Base-by-base conservation (phyloP, 2,888 invertebrate genomes). In the Cotesia congregata region DNA sequence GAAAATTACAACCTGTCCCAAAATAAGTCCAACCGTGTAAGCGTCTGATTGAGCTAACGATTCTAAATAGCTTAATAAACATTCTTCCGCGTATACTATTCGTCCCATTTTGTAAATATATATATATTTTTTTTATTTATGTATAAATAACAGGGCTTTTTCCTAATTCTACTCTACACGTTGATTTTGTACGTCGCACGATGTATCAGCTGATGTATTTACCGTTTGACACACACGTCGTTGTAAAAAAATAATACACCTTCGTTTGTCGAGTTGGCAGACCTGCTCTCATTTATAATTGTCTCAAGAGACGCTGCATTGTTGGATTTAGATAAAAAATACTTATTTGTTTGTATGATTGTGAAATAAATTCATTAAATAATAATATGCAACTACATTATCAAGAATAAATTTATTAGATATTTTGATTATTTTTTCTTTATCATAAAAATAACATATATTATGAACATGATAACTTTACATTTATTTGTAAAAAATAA, bases 11-110 rank as follows among this genome's bases (percentile, higher is more conserved):
- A 95, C 96, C 93, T 96, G 95, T 80, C 96, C 95, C 82, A 96
- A 91, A 85, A 96, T 94, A 85, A 96, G 91, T 80, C 96, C 96
- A 79, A 94, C 92, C 62, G 92, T 93, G 86, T 93, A 93, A 82
- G 90, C 91, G 86, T 93, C 92, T 80, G 93, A 90, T 77, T 92
- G 91, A 9, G 92, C 92, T 85, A 94, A 92, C 83, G 92, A 92
- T 81, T 92, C 91, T 82, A 95, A 90, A 90, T 95, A 95, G 82
- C 92, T 91, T 81, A 94, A 91, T 79, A 94, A 92, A 88, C 91
- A 90, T 88, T 94, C 93, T 81, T 94, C 94, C 30, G 94, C 93
- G 85, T 93, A 91, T 74, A 94, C 92, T 80, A 92, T 93, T 87
- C 94, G 92, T 82, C 94, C 93, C 94, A 94, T 94, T 78, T 79